Evolutionary conservation across 53 echinoderm and acorn worm species (phyloP).

Genomic region (Stichopus horrens): DNA sequence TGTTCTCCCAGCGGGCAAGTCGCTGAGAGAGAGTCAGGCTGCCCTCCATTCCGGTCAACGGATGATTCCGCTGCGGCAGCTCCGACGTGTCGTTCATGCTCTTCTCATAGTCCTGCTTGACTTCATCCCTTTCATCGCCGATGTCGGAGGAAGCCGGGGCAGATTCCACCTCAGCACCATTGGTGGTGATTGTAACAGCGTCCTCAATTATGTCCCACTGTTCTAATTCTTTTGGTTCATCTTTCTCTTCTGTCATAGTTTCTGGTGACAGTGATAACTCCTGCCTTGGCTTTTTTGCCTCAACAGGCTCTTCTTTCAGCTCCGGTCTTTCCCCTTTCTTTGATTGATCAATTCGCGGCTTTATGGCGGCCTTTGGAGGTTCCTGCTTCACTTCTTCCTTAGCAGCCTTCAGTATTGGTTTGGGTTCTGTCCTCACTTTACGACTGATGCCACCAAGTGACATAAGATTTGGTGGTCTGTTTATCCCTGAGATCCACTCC

Average conservation of each 20-base stretch:
- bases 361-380: constrained; percentile 10
- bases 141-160: background rate
- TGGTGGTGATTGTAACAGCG: constrained; percentile 6
- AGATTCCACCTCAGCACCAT: constrained; percentile 1
- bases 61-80: background rate
- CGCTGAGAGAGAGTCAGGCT: constrained; percentile 14
- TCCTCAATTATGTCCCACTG: constrained; percentile 51
- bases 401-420: too few relatives aligned
- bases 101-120: background rate
- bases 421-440: background rate
- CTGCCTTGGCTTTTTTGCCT: constrained; percentile 30
- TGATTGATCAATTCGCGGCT: background rate
- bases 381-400: background rate
- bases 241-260: background rate
- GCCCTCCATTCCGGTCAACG: constrained; percentile 26
- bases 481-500: constrained; percentile 80
- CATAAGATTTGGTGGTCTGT: constrained; percentile 71
- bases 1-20: constrained; percentile 38
- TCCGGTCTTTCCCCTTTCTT: background rate
- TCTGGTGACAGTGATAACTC: background rate
- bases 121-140: background rate
- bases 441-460: constrained; percentile 61
- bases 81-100: background rate
- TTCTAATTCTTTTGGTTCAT: constrained; percentile 1
- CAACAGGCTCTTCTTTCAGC: background rate